phyloP scores from a whole-genome alignment of 2,113 vertebrate species.

The Promerops cafer region DNA sequence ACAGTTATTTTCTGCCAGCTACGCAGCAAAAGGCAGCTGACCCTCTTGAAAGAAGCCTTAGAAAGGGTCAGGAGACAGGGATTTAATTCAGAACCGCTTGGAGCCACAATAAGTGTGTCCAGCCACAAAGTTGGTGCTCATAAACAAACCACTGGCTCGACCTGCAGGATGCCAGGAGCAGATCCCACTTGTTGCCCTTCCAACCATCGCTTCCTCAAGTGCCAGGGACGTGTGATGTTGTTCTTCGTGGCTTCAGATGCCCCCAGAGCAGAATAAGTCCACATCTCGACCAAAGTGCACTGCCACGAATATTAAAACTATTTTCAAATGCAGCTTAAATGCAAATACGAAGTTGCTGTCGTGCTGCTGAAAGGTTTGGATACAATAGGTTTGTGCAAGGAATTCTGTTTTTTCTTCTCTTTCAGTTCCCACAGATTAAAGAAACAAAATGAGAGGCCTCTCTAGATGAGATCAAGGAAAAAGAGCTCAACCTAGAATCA shows the following conservation, averaged over 20 bases:
- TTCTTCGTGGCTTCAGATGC: accelerated
- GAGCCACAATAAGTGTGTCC: accelerated
- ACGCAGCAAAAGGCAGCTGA: not conserved
- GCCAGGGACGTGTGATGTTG: accelerated
- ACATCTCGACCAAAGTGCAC: not conserved
- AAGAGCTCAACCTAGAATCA: not conserved
- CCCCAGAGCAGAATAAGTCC: accelerated
- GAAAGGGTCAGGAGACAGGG: not conserved
- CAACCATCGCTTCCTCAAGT: accelerated
- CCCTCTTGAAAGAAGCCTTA: not conserved
- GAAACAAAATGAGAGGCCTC: not conserved
- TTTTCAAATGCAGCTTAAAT: not conserved
- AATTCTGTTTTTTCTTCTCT: not conserved
- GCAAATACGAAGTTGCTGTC: accelerated
- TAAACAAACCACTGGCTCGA: accelerated
- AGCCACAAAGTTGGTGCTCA: not conserved
- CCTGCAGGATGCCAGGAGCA: accelerated
- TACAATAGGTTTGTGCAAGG: not conserved
- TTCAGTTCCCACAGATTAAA: not conserved
- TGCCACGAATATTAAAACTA: not conserved
- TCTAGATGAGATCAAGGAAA: not conserved
- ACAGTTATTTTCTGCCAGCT: not conserved
- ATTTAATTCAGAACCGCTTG: not conserved
- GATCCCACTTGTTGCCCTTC: not conserved
- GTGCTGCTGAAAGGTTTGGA: accelerated